Evolutionary conservation across 1,140 invertebrate species (phyloP).

Genomic region (Sipha flava): DNA sequence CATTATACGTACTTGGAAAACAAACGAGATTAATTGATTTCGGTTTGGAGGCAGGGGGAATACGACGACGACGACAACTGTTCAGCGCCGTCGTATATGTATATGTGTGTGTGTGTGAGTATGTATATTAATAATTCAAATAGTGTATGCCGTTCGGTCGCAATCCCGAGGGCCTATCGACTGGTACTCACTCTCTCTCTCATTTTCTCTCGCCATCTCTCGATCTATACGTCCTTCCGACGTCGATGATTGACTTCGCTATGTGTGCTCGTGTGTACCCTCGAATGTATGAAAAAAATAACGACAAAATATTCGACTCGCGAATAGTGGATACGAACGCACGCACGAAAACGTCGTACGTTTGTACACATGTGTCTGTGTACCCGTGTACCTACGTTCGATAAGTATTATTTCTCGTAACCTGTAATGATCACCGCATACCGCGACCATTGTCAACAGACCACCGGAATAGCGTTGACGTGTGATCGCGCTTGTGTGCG

Average conservation of each 20-base stretch:
- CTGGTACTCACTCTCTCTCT: not conserved
- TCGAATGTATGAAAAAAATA: too few relatives aligned
- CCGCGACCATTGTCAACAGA: not conserved
- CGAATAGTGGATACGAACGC: too few relatives aligned
- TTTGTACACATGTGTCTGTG: not conserved
- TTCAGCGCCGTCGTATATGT: not conserved
- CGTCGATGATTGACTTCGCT: not conserved
- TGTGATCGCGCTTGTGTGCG: too few relatives aligned
- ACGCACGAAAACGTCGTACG: too few relatives aligned
- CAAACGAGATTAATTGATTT: slow-evolving; percentile 31
- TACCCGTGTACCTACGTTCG: too few relatives aligned
- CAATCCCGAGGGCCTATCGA: not conserved
- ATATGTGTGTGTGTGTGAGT: too few relatives aligned
- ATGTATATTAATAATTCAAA: slow-evolving; percentile 8
- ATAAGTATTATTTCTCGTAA: too few relatives aligned
- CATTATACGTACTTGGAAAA: not conserved
- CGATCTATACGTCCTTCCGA: too few relatives aligned
- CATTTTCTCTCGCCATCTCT: not conserved
- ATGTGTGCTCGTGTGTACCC: too few relatives aligned
- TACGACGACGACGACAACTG: not conserved
- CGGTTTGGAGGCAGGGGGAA: not conserved
- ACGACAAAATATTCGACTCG: too few relatives aligned
- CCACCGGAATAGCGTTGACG: too few relatives aligned
- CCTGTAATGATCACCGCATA: not conserved
- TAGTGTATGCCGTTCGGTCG: not conserved